These are phyloP conservation scores for Parnassius smintheus DNA, from an alignment of 2,888 invertebrate species.

Conservation along the genomic window DNA sequence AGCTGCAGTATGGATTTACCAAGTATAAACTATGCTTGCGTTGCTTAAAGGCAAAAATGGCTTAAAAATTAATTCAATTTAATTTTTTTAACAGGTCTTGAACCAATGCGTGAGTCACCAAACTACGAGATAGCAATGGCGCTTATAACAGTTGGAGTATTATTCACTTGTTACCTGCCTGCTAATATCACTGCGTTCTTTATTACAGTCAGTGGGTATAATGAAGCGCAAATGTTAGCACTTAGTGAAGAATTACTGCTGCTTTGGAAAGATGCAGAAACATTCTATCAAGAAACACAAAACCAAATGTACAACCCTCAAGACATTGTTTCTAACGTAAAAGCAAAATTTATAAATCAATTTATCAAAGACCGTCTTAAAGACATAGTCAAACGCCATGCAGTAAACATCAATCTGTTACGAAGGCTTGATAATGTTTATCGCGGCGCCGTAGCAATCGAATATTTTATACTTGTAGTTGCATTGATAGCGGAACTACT, in stretches of 20 bases:
- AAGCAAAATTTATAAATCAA: slow-evolving; percentile 37
- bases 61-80: not conserved
- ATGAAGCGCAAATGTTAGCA: slow-evolving; percentile 53
- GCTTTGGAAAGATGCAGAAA: slow-evolving; percentile 46
- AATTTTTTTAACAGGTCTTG: slow-evolving; percentile 44
- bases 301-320: slow-evolving; percentile 13
- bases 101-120: slow-evolving; percentile 53
- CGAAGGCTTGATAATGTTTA: slow-evolving; percentile 44
- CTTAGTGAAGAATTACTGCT: slow-evolving; percentile 47
- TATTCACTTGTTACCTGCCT: slow-evolving; percentile 42
- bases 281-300: slow-evolving; percentile 17
- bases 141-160: slow-evolving; percentile 32
- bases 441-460: slow-evolving; percentile 47
- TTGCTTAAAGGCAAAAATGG: too few relatives aligned
- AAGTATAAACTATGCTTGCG: too few relatives aligned
- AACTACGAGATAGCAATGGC: slow-evolving; percentile 50
- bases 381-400: slow-evolving; percentile 44
- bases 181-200: slow-evolving; percentile 47
- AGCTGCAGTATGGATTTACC: too few relatives aligned
- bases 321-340: not conserved
- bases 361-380: slow-evolving; percentile 41
- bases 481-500: slow-evolving; percentile 54
- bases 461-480: slow-evolving; percentile 45
- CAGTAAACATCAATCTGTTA: slow-evolving; percentile 40
- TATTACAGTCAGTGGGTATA: slow-evolving; percentile 49